These are phyloP conservation scores for Alviniconcha marisindica DNA, from an alignment of 1,140 invertebrate genomes.

Conservation along the genomic window DNA sequence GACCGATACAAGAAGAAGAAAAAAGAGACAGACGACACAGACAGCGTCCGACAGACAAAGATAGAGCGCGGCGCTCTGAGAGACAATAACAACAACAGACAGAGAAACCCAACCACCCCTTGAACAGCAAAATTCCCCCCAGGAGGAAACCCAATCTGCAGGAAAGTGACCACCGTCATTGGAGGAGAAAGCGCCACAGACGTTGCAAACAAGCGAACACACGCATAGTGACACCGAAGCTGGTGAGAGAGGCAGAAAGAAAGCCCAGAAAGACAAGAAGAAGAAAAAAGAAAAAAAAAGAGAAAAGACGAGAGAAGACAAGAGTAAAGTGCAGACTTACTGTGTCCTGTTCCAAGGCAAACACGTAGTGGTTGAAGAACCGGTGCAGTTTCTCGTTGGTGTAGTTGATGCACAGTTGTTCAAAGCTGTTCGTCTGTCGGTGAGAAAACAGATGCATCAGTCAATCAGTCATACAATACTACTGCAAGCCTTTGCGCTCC, in stretches of 20 bases:
- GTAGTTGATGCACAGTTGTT: slow-evolving; percentile 99
- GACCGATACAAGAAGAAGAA: not conserved
- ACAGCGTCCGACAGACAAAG: not conserved
- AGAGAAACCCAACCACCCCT: not conserved
- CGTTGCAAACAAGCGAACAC: not conserved
- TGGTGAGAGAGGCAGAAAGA: not conserved
- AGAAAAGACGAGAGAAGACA: not conserved
- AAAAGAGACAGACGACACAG: not conserved
- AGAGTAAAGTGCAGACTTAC: slow-evolving; percentile 51
- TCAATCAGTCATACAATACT: not conserved
- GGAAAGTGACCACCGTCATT: too few relatives aligned
- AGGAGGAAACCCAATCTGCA: too few relatives aligned
- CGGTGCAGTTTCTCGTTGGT: slow-evolving; percentile 99
- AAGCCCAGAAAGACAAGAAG: not conserved
- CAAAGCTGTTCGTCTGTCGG: slow-evolving; percentile 91
- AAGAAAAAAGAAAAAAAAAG: slow-evolving; percentile 3
- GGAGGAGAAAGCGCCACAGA: too few relatives aligned
- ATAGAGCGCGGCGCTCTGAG: too few relatives aligned
- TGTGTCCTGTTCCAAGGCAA: slow-evolving; percentile 99
- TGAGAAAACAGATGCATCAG: not conserved
- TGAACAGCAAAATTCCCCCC: too few relatives aligned
- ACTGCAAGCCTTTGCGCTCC: not conserved
- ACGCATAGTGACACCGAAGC: not conserved
- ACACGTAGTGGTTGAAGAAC: slow-evolving; percentile 99
- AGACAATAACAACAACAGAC: not conserved